These are phyloP conservation scores for Heliothis subflexa DNA, from an alignment of 1,140 invertebrate genomes.

Conservation along the genomic window DNA sequence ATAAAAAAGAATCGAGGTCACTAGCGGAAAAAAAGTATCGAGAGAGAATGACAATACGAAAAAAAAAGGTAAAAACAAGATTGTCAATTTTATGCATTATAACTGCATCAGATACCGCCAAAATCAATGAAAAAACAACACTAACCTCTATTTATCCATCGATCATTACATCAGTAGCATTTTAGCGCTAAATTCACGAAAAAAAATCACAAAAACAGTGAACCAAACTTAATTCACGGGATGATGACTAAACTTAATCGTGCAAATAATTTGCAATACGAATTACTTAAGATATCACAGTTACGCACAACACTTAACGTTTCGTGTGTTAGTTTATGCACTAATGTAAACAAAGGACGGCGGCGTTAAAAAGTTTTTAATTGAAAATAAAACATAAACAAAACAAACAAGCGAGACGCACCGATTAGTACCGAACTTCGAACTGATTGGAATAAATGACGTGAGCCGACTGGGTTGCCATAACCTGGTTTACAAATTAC, in stretches of 20 bases:
- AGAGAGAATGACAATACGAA: conserved; percentile 20
- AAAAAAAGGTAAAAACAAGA: conserved; percentile 37
- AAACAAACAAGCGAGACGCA: conserved; percentile 55
- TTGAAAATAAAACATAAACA: conserved; percentile 65
- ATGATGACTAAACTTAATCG: conserved; percentile 45
- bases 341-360: conserved; percentile 44
- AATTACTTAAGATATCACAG: conserved; percentile 48
- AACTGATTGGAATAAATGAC: conserved; percentile 60
- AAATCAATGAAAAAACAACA: background rate
- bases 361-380: conserved; percentile 47
- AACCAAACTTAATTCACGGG: conserved; percentile 41
- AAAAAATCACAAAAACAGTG: conserved; percentile 46
- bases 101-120: background rate
- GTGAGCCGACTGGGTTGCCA: conserved; percentile 48
- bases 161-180: conserved; percentile 1
- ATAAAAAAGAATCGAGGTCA: conserved; percentile 40
- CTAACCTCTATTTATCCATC: conserved; percentile 16
- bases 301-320: conserved; percentile 43
- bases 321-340: conserved; percentile 28
- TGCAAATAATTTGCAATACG: conserved; percentile 46
- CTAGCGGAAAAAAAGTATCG: conserved; percentile 37
- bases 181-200: conserved; percentile 32
- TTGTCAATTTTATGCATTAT: conserved; percentile 6
- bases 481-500: background rate
- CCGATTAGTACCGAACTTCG: conserved; percentile 57